Percentiles rank a stretch among this genome's conserved stretches.
Conservation (phyloP, 2,888 invertebrate genomes). For the Rapana venosa region DNA sequence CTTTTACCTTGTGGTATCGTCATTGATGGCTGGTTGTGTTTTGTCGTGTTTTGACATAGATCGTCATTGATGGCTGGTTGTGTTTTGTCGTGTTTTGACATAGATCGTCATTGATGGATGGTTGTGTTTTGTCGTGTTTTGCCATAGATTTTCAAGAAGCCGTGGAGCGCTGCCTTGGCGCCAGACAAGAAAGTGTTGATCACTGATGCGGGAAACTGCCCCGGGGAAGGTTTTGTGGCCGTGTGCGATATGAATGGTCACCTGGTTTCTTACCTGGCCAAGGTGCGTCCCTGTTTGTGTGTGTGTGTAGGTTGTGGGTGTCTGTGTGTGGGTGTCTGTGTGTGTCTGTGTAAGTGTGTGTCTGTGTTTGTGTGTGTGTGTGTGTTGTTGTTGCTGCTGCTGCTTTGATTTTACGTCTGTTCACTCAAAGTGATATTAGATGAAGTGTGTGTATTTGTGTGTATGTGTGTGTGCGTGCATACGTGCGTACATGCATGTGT, state of each 20-base stretch:
- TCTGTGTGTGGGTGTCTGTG: too few relatives aligned
- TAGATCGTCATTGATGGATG: too few relatives aligned
- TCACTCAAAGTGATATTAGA: too few relatives aligned
- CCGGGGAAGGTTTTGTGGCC: conserved; percentile 42
- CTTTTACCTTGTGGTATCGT: background rate
- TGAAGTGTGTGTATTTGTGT: too few relatives aligned
- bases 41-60: too few relatives aligned
- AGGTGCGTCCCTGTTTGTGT: background rate
- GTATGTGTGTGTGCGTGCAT: too few relatives aligned
- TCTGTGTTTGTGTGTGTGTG: background rate
- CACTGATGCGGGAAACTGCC: conserved; percentile 39
- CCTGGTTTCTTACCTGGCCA: conserved; percentile 34
- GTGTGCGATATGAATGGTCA: conserved; percentile 40
- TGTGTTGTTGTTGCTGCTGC: background rate
- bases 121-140: background rate
- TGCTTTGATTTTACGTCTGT: too few relatives aligned
- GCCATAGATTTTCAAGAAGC: conserved; percentile 26
- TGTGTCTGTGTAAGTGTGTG: background rate
- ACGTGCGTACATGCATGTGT: background rate
- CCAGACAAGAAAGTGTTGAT: conserved; percentile 39
- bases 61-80: too few relatives aligned
- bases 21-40: too few relatives aligned
- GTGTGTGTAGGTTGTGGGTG: too few relatives aligned
- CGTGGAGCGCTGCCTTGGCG: conserved; percentile 44
- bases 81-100: too few relatives aligned